Evolutionary conservation across 2,113 vertebrate species (phyloP), one percentile per base, ranked within the genome.

Genomic region (Urocynchramus pylzowi): DNA sequence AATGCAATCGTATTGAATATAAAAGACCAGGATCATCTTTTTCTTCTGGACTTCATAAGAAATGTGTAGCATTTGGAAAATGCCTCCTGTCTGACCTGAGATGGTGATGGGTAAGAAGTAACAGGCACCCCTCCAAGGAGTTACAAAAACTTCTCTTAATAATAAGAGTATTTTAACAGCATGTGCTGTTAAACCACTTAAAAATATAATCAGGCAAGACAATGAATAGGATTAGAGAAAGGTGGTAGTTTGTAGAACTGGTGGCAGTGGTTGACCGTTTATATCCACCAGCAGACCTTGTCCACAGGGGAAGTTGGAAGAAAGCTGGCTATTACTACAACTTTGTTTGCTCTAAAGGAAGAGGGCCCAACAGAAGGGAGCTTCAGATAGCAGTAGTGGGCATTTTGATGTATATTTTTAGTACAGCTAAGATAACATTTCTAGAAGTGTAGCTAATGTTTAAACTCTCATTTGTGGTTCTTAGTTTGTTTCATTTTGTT

Each of bases 361-460:
- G 90, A 95, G 94, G 96, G 95, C 95, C 92, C 81, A 86, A 5
- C 95, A 93, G 82, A 93, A 97, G 96, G 96, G 94, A 93, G 88
- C 75, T 95, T 93, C 95, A 90, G 94, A 95, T 96, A 91, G 93
- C 89, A 84, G 56, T 49, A 83, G 89, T 79, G 75, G 81, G 70
- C 74, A 95, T 97, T 96, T 64, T 82, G 70, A 84, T 90, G 83
- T 86, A 13, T 89, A 90, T 89, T 95, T 94, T 97, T 67, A 68
- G 89, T 75, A 49, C 86, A 56, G 52, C 73, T 81, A 78, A 88
- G 54, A 87, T 87, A 79, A 71, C 5, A 16, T 85, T 92, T 95
- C 73, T 81, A 41, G n/a, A 92, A 84, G 54, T 10, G 8, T 67
- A 84, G 59, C 59, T 80, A 53, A 37, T 84, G 27, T 95, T 95